Evolutionary conservation across 2,888 invertebrate species (phyloP).

Genomic region (Cenopis cana): DNA sequence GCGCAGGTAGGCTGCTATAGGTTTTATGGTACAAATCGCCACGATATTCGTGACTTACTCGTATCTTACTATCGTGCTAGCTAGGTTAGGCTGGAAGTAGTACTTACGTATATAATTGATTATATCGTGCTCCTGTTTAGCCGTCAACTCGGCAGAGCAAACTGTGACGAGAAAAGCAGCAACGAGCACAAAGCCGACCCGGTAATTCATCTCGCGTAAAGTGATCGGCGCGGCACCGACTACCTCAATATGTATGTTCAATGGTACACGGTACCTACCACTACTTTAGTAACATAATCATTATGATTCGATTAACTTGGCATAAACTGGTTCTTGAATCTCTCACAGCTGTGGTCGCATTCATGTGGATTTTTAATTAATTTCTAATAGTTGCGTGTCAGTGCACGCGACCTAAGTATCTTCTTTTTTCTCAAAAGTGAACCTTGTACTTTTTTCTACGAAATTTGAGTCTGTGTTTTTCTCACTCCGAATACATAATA

Average conservation of each 20-base stretch:
- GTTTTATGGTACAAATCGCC: no score
- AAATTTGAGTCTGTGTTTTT: no score
- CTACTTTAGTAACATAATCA: slow-evolving; percentile 7
- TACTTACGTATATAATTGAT: slow-evolving; percentile 44
- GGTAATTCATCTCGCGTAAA: slow-evolving; percentile 26
- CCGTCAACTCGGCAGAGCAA: slow-evolving; percentile 23
- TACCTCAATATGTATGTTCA: slow-evolving; percentile 27
- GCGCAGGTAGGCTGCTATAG: no score
- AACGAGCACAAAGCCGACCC: slow-evolving; percentile 9
- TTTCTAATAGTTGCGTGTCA: slow-evolving; percentile 29
- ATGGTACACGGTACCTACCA: neutral
- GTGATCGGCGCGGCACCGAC: slow-evolving; percentile 13
- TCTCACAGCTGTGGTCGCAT: slow-evolving; percentile 20
- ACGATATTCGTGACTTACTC: no score
- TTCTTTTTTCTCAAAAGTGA: neutral
- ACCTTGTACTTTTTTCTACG: no score
- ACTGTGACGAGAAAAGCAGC: neutral
- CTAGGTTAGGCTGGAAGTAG: neutral
- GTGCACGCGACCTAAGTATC: neutral
- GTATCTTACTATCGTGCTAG: no score
- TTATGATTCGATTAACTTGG: slow-evolving; percentile 28
- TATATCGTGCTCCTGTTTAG: slow-evolving; percentile 41
- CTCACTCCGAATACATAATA: no score
- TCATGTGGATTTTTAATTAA: slow-evolving; percentile 22
- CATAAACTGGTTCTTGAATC: slow-evolving; percentile 22